These are phyloP conservation scores for Leptinotarsa undecemlineata DNA, from an alignment of 1,140 invertebrate genomes.

Conservation along the genomic window DNA sequence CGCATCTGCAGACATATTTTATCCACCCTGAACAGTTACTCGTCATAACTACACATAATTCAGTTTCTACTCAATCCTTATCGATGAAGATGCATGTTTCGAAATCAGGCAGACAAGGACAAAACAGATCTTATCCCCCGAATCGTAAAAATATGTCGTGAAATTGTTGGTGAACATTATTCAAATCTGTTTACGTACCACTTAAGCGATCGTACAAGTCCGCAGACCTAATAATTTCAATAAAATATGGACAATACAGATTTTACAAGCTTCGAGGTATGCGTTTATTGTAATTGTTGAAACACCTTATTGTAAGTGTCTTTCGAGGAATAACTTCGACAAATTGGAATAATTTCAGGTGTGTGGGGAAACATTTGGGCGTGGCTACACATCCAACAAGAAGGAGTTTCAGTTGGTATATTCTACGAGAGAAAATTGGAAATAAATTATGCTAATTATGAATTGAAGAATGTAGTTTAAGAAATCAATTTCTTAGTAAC, in stretches of 20 bases:
- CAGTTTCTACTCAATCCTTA: neutral
- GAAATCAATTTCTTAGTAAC: too few species aligned
- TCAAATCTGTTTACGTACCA: slow-evolving; percentile 15
- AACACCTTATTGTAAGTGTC: slow-evolving; percentile 3
- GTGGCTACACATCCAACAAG: neutral
- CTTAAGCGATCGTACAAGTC: slow-evolving; percentile 14
- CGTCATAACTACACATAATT: neutral
- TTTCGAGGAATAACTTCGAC: neutral
- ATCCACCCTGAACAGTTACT: too few species aligned
- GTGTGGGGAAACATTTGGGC: neutral
- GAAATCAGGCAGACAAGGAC: neutral
- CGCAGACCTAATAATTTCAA: slow-evolving; percentile 10
- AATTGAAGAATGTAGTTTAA: too few species aligned
- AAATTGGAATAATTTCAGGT: slow-evolving; percentile 13
- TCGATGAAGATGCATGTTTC: neutral
- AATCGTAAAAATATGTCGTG: neutral
- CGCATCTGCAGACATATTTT: too few species aligned
- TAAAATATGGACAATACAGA: slow-evolving; percentile 6
- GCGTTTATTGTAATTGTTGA: slow-evolving; percentile 13
- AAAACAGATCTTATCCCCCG: neutral
- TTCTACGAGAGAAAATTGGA: neutral
- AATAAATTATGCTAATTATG: neutral
- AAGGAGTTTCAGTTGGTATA: neutral
- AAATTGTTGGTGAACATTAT: slow-evolving; percentile 15
- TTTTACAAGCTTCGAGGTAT: slow-evolving; percentile 12